These are phyloP conservation scores for Lagenorhynchus albirostris DNA, from an alignment of 2,113 vertebrate species.

Conservation along the genomic window DNA sequence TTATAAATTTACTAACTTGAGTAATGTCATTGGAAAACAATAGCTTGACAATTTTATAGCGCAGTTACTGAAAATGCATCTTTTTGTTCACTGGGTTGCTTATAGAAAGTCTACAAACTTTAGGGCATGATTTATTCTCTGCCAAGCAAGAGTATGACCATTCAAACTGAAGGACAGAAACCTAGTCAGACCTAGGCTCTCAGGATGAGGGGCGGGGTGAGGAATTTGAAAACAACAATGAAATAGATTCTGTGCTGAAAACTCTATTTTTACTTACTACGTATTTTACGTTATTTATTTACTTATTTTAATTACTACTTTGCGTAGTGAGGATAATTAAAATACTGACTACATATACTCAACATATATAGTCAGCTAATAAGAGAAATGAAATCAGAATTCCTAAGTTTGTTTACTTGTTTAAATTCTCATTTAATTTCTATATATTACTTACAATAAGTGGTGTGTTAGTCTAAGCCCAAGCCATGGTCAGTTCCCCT, in stretches of 20 bases:
- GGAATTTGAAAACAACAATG: not conserved
- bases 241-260: not conserved
- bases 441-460: not conserved
- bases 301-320: not conserved
- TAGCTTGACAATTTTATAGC: not conserved
- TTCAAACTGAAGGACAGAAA: not conserved
- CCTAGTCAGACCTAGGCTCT: not conserved
- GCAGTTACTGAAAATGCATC: not conserved
- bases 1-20: slow-evolving; percentile 34
- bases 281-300: no score
- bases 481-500: not conserved
- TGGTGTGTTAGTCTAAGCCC: not conserved
- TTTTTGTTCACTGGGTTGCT: not conserved
- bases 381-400: not conserved
- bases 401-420: not conserved
- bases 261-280: not conserved
- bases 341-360: not conserved
- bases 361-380: not conserved
- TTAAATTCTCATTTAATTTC: not conserved
- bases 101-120: slow-evolving; percentile 6
- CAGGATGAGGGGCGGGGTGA: not conserved
- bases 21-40: not conserved
- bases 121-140: not conserved
- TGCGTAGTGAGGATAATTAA: not conserved
- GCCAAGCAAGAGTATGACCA: not conserved